phyloP scores from a whole-genome alignment of 2,113 vertebrate species.

The Macaca mulatta region DNA sequence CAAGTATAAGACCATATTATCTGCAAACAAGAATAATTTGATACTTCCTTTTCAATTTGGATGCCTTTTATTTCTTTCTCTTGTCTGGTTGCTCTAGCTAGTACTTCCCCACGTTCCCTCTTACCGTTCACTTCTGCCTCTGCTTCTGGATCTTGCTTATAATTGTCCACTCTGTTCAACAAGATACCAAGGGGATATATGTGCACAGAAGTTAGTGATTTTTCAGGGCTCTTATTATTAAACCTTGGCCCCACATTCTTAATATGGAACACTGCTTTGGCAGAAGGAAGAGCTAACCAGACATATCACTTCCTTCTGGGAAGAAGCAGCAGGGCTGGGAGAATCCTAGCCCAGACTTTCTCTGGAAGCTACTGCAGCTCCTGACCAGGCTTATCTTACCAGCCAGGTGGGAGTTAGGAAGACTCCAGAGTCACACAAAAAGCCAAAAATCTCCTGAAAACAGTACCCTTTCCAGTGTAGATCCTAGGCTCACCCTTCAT shows the following conservation, averaged over 20 bases:
- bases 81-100: too few species aligned
- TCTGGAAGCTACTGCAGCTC: neutral
- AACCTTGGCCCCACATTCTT: neutral
- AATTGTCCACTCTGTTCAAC: neutral
- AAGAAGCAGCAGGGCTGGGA: rapidly evolving
- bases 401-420: neutral
- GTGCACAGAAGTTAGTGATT: neutral
- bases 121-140: neutral
- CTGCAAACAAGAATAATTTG: too few species aligned
- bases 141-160: neutral
- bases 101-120: too few species aligned
- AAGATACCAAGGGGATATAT: neutral
- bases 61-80: too few species aligned
- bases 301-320: neutral
- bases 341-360: neutral
- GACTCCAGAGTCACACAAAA: neutral
- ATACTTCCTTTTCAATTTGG: too few species aligned
- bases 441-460: neutral
- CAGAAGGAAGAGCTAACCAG: neutral
- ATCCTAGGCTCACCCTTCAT: neutral
- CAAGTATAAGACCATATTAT: too few species aligned
- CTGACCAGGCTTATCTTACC: neutral
- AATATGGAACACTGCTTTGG: neutral
- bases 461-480: neutral
- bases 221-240: neutral